These are phyloP conservation scores for Ametastegia equiseti DNA, from an alignment of 2,888 invertebrate species.

Conservation along the genomic window DNA sequence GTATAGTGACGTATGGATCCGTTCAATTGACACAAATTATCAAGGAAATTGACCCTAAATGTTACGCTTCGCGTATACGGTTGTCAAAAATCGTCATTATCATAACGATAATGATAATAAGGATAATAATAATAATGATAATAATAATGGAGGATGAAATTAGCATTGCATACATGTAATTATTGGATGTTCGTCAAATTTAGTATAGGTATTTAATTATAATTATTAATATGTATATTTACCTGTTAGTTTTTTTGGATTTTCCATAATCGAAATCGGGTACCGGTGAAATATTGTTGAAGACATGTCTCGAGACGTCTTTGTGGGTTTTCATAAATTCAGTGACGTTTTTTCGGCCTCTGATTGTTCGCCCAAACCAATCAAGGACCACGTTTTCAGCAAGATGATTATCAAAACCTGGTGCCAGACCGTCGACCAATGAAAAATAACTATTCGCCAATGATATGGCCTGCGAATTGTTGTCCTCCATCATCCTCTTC, in stretches of 20 bases:
- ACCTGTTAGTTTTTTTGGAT: constrained; percentile 38
- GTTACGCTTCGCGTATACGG: no score
- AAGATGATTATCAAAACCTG: constrained; percentile 76
- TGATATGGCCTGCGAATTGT: constrained; percentile 69
- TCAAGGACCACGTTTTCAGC: constrained; percentile 79
- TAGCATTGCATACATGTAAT: no score
- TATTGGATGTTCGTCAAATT: no score
- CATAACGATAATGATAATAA: no score
- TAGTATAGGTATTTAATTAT: no score
- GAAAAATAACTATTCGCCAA: constrained; percentile 77
- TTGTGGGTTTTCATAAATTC: constrained; percentile 78
- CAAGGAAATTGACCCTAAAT: no score
- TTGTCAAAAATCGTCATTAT: no score
- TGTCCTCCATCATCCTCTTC: constrained; percentile 50
- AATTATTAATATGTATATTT: background rate
- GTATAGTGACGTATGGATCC: no score
- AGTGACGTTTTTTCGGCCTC: constrained; percentile 79
- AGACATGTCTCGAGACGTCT: constrained; percentile 77
- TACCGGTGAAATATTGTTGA: constrained; percentile 74
- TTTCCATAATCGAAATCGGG: constrained; percentile 35
- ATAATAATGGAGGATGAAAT: no score
- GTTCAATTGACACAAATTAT: no score
- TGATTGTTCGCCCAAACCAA: constrained; percentile 83
- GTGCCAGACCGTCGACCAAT: constrained; percentile 77
- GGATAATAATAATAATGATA: no score